A percentile compares a stretch with the other conserved stretches of the same genome.
Evolutionary conservation across 2,797 vertebrate species (phyloP).

Genomic region (Ctenosaura bakeri): DNA sequence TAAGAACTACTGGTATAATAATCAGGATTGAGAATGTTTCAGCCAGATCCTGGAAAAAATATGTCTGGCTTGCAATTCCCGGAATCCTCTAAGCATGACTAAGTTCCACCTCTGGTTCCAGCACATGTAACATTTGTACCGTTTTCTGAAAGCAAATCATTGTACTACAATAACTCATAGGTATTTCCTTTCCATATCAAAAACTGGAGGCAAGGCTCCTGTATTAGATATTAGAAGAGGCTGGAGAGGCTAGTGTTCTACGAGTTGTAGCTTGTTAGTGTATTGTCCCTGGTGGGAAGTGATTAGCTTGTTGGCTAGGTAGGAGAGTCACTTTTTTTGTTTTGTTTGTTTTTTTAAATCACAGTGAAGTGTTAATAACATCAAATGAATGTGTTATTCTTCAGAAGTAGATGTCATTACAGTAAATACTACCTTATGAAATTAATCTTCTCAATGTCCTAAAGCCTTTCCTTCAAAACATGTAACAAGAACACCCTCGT

Average conservation of each 20-base stretch:
- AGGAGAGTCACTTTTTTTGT: background rate
- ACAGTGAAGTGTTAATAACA: constrained; percentile 12
- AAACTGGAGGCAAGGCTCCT: background rate
- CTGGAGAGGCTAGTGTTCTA: background rate
- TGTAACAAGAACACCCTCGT: constrained; percentile 21
- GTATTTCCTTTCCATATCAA: background rate
- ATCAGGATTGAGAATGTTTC: too few species aligned
- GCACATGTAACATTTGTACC: too few species aligned
- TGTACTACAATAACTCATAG: background rate
- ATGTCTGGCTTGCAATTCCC: too few species aligned
- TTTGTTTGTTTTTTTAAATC: background rate
- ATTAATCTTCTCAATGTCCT: constrained; percentile 35
- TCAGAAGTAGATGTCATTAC: constrained; percentile 20
- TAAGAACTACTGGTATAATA: background rate
- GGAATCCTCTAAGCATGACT: too few species aligned
- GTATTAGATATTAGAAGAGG: background rate
- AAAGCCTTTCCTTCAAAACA: constrained; percentile 8
- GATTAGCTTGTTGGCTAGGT: constrained; percentile 1
- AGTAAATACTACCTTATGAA: background rate
- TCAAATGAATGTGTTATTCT: constrained; percentile 21
- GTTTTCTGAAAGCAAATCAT: background rate
- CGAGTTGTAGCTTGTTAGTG: background rate
- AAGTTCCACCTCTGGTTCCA: too few species aligned
- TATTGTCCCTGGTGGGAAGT: background rate
- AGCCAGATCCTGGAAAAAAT: too few species aligned